Percentiles rank a stretch among this genome's conserved stretches.
These are phyloP conservation scores for Drosophila picticornis DNA, from an alignment of 2,888 invertebrate species.

Conservation along the genomic window DNA sequence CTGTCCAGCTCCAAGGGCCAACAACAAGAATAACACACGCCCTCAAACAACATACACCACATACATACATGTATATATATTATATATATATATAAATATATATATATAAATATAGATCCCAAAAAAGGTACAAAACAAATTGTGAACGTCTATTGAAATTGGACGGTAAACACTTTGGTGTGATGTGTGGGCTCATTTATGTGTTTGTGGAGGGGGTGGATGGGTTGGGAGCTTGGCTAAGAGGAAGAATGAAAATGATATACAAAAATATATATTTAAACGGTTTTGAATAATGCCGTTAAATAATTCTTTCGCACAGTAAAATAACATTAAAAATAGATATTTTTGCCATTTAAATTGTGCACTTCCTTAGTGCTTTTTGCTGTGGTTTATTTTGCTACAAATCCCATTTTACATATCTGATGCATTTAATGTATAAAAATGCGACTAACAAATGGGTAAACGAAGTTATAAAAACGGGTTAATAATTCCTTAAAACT, in stretches of 20 bases:
- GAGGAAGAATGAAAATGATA: not conserved
- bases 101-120: slow-evolving; percentile 7
- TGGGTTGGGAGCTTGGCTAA: not conserved
- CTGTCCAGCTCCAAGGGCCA: slow-evolving; percentile 29
- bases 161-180: slow-evolving; percentile 57
- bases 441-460: slow-evolving; percentile 24
- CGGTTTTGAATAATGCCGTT: not conserved
- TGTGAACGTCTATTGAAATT: slow-evolving; percentile 52
- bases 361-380: slow-evolving; percentile 20
- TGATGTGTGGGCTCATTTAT: slow-evolving; percentile 14
- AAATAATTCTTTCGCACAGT: not conserved
- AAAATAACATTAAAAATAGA: not conserved
- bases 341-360: slow-evolving; percentile 13
- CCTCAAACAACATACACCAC: not conserved
- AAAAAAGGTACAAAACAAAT: slow-evolving; percentile 40
- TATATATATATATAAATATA: not conserved
- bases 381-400: slow-evolving; percentile 26
- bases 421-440: slow-evolving; percentile 27
- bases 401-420: slow-evolving; percentile 31
- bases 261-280: not conserved
- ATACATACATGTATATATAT: too few relatives aligned
- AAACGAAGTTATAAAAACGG: slow-evolving; percentile 1
- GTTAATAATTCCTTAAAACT: slow-evolving; percentile 57
- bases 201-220: not conserved
- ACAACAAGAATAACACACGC: not conserved